Evolutionary conservation across 2,797 vertebrate genomes (phyloP).

Genomic region (Cossypha caffra): DNA sequence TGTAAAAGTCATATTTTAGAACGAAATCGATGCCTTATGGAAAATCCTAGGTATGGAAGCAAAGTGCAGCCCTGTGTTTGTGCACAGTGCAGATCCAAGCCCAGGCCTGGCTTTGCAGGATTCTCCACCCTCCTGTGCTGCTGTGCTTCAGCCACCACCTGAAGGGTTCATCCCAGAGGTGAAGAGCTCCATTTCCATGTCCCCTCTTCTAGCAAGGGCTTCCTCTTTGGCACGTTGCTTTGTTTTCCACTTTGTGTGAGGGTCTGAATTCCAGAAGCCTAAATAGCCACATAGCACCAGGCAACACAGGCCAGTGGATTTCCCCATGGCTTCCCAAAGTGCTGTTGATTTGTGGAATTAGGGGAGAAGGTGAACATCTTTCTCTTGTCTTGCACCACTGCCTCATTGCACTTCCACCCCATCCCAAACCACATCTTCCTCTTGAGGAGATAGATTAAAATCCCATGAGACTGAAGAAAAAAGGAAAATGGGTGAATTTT

Average conservation of each 20-base stretch:
- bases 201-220: not conserved
- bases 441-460: not conserved
- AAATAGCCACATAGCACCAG: not conserved
- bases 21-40: not conserved
- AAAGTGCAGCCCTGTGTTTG: not conserved
- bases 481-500: accelerated
- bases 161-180: not conserved
- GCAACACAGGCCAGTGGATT: not conserved
- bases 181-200: not conserved
- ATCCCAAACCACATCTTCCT: not conserved
- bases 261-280: not conserved
- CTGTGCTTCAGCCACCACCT: not conserved
- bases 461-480: accelerated
- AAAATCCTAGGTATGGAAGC: not conserved
- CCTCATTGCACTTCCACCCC: not conserved
- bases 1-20: not conserved
- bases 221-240: not conserved
- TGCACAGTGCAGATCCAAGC: not conserved
- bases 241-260: not conserved
- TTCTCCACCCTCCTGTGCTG: not conserved
- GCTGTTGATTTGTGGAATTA: not conserved
- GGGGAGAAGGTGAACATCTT: not conserved
- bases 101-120: not conserved
- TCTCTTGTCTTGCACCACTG: not conserved
- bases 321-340: not conserved